A percentile compares a stretch with the other conserved stretches of the same genome.
phyloP scores from a whole-genome alignment of 2,113 vertebrate species.

The Arizona elegans region DNA sequence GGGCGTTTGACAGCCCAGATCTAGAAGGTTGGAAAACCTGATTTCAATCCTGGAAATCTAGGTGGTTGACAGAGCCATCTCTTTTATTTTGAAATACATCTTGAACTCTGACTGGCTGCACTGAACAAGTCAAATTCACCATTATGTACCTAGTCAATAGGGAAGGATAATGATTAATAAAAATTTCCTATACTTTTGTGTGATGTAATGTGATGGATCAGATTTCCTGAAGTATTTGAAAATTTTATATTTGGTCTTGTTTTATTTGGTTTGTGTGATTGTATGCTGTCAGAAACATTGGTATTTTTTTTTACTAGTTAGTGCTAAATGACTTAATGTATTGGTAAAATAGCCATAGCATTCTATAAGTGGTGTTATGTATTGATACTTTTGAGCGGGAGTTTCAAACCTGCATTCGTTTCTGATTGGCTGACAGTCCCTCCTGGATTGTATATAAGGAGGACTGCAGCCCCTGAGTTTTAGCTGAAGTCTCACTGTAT shows the following conservation, averaged over 20 bases:
- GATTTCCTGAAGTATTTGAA: neutral
- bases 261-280: neutral
- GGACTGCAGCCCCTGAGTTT: no score
- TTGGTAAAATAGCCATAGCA: neutral
- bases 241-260: neutral
- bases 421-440: no score
- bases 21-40: neutral
- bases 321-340: neutral
- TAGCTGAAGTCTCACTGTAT: no score
- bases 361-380: neutral
- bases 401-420: no score
- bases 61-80: neutral
- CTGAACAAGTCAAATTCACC: neutral
- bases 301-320: neutral
- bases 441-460: no score
- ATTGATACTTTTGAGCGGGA: no score
- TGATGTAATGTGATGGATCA: neutral
- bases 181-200: neutral
- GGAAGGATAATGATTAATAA: neutral
- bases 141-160: neutral
- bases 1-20: no score
- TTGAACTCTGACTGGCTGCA: neutral
- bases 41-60: neutral
- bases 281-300: neutral
- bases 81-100: neutral